Conservation (phyloP, 2,797 vertebrate species). For the Cygnus olor region DNA sequence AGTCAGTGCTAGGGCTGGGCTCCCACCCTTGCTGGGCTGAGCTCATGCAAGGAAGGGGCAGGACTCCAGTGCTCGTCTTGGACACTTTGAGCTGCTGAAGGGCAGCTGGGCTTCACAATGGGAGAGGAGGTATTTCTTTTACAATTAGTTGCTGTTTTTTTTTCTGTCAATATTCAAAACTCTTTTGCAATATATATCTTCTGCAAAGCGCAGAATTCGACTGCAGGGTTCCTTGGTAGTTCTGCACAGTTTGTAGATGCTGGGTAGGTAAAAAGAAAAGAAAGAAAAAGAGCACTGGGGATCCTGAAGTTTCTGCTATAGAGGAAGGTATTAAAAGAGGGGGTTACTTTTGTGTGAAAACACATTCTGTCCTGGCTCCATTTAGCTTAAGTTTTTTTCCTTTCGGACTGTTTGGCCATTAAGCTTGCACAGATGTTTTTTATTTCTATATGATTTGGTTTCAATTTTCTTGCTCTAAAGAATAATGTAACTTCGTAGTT, state of each 20-base stretch:
- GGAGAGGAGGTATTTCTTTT: conserved; percentile 84
- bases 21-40: conserved; percentile 70
- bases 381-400: conserved; percentile 19
- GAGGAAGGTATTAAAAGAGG: conserved; percentile 13
- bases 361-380: conserved; percentile 29
- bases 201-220: neutral
- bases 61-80: conserved; percentile 72
- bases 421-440: conserved; percentile 74
- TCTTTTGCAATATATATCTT: neutral
- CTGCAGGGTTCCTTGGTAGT: neutral
- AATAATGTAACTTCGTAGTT: conserved; percentile 59
- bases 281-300: neutral
- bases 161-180: neutral
- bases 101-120: conserved; percentile 80
- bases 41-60: conserved; percentile 81
- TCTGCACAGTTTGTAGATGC: conserved; percentile 32
- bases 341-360: conserved; percentile 51
- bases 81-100: conserved; percentile 75
- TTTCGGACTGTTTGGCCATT: conserved; percentile 56
- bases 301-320: conserved; percentile 1
- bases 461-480: conserved; percentile 67
- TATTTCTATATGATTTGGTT: conserved; percentile 70
- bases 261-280: neutral
- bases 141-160: neutral
- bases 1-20: conserved; percentile 85